Evolutionary conservation across 2,888 invertebrate genomes (phyloP).

Genomic region (Bimastos eiseni): DNA sequence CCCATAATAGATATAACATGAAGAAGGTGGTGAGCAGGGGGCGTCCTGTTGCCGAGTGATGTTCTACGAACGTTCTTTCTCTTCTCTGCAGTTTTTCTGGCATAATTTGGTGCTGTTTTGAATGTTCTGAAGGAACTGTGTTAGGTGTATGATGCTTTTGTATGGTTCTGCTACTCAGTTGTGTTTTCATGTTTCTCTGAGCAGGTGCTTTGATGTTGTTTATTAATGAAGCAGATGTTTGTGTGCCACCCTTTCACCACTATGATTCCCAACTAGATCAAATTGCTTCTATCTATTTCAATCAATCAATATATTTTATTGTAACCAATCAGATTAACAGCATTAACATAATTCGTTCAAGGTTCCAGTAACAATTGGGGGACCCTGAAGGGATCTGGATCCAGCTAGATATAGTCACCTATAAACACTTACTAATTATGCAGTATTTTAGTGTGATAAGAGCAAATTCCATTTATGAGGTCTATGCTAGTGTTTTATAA

Average conservation of each 20-base stretch:
- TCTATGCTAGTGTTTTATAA: neutral
- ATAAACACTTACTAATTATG: too few relatives aligned
- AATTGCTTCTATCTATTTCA: too few relatives aligned
- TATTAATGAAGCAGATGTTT: neutral
- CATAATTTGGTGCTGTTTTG: slow-evolving; percentile 9
- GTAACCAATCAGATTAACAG: too few relatives aligned
- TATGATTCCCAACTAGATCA: neutral
- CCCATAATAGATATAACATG: neutral
- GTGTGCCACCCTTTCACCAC: neutral
- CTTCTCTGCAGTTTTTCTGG: neutral
- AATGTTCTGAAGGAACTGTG: neutral
- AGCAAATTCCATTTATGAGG: neutral
- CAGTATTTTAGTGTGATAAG: neutral
- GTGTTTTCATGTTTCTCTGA: neutral
- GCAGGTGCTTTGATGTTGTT: slow-evolving; percentile 13
- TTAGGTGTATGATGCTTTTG: neutral
- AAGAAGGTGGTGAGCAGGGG: neutral
- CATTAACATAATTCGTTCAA: too few relatives aligned
- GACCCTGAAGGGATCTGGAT: too few relatives aligned
- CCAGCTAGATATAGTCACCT: too few relatives aligned
- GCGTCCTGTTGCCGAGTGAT: slow-evolving; percentile 1
- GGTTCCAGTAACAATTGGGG: too few relatives aligned
- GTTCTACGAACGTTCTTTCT: neutral
- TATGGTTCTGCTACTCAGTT: neutral
- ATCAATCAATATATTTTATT: too few relatives aligned